phyloP scores from a whole-genome alignment of 2,113 vertebrate genomes.

The Larimichthys crocea region DNA sequence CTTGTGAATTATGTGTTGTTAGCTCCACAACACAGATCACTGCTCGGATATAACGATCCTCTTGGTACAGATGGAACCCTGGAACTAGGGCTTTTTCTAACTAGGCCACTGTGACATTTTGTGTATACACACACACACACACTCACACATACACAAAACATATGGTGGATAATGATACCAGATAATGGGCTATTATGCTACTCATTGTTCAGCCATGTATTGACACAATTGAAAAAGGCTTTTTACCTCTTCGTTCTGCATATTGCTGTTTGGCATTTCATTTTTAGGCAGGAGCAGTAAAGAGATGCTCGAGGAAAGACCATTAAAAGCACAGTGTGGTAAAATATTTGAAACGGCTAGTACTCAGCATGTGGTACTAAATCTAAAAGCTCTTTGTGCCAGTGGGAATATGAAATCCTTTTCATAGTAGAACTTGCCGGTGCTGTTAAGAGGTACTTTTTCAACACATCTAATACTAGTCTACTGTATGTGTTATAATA shows the following conservation, averaged over 20 bases:
- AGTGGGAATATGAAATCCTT: conserved; percentile 24
- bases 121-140: conserved; percentile 18
- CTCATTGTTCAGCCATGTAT: neutral
- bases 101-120: conserved; percentile 46
- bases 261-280: conserved; percentile 13
- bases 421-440: conserved; percentile 16
- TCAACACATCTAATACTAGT: conserved; percentile 3
- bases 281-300: conserved; percentile 4
- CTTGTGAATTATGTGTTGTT: no score
- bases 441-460: conserved; percentile 24
- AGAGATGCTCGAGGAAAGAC: conserved; percentile 10
- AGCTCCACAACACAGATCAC: conserved; percentile 2
- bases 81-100: conserved; percentile 45
- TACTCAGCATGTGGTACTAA: neutral
- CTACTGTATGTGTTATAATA: conserved; percentile 9
- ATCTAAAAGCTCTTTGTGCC: conserved; percentile 27
- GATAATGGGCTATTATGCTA: conserved; percentile 33
- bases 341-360: conserved; percentile 37
- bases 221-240: neutral
- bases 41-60: conserved; percentile 24
- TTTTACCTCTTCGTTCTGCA: neutral
- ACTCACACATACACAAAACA: conserved; percentile 28
- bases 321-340: conserved; percentile 6
- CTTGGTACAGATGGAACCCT: conserved; percentile 27
- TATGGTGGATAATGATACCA: conserved; percentile 38